These are phyloP conservation scores for Psittacus erithacus DNA, from an alignment of 2,113 vertebrate species.

Conservation along the genomic window DNA sequence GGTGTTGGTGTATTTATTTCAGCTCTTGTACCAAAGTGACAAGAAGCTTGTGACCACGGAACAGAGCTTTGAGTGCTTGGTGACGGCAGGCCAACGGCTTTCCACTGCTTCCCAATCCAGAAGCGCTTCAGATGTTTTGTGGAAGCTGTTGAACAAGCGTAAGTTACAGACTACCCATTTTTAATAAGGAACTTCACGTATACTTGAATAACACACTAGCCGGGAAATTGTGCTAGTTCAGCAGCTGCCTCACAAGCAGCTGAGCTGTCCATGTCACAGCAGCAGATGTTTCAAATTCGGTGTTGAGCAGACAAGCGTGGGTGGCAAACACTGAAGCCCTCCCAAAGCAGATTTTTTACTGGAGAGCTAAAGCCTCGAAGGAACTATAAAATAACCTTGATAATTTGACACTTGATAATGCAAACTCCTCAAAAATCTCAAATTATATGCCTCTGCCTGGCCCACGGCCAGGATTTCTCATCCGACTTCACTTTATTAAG, in stretches of 20 bases:
- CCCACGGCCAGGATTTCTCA: not conserved
- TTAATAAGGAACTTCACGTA: not conserved
- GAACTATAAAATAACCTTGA: not conserved
- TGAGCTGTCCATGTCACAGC: not conserved
- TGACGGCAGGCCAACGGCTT: accelerated
- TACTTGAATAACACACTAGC: not conserved
- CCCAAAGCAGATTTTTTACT: not conserved
- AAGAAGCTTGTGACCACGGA: not conserved
- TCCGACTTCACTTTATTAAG: not conserved
- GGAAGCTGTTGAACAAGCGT: not conserved
- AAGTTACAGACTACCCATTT: not conserved
- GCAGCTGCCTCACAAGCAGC: not conserved
- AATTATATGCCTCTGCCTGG: not conserved
- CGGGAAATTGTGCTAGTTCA: constrained; percentile 6
- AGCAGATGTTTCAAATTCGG: not conserved
- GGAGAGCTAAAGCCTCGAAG: not conserved
- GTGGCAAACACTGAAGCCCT: not conserved
- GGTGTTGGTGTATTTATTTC: not conserved
- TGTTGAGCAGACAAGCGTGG: not conserved
- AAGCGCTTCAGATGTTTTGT: not conserved
- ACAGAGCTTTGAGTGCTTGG: not conserved
- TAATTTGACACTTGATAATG: not conserved
- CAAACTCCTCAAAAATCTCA: not conserved
- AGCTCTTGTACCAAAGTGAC: not conserved
- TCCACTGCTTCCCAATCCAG: not conserved